Percentiles rank a stretch among this genome's conserved stretches.
These are phyloP conservation scores for Choristoneura rosaceana DNA, from an alignment of 2,888 invertebrate species.

Conservation along the genomic window DNA sequence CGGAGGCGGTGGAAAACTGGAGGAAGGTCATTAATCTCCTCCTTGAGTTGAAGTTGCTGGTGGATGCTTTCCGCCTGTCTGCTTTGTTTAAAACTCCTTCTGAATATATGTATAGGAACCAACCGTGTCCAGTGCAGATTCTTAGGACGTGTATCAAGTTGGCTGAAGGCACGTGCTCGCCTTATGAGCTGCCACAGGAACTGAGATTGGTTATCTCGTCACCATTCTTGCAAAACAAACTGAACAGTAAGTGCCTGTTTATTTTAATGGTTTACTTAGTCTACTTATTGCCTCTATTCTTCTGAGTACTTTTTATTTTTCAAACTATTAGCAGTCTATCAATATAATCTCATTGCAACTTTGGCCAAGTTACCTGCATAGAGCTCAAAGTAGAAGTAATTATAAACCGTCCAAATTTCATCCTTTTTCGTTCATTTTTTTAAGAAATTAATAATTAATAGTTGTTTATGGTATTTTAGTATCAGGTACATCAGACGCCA, in stretches of 20 bases:
- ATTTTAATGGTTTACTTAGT: background rate
- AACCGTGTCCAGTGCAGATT: slow-evolving; percentile 82
- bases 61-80: slow-evolving; percentile 86
- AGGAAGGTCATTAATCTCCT: slow-evolving; percentile 81
- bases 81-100: slow-evolving; percentile 81
- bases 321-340: too few relatives aligned
- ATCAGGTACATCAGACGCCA: slow-evolving; percentile 76
- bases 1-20: slow-evolving; percentile 73
- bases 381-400: too few relatives aligned
- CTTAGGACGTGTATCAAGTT: slow-evolving; percentile 87
- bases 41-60: slow-evolving; percentile 84
- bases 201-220: slow-evolving; percentile 85
- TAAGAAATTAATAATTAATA: too few relatives aligned
- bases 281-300: background rate
- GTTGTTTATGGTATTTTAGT: slow-evolving; percentile 52
- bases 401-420: background rate
- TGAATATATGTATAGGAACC: slow-evolving; percentile 67
- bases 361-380: too few relatives aligned
- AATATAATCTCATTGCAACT: too few relatives aligned
- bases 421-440: too few relatives aligned
- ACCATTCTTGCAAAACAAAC: slow-evolving; percentile 67
- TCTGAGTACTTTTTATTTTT: background rate
- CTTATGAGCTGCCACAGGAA: slow-evolving; percentile 87
- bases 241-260: slow-evolving; percentile 63
- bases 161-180: slow-evolving; percentile 87